These are phyloP conservation scores for Camptogramma bilineatum DNA, from an alignment of 2,888 invertebrate species.

Conservation along the genomic window DNA sequence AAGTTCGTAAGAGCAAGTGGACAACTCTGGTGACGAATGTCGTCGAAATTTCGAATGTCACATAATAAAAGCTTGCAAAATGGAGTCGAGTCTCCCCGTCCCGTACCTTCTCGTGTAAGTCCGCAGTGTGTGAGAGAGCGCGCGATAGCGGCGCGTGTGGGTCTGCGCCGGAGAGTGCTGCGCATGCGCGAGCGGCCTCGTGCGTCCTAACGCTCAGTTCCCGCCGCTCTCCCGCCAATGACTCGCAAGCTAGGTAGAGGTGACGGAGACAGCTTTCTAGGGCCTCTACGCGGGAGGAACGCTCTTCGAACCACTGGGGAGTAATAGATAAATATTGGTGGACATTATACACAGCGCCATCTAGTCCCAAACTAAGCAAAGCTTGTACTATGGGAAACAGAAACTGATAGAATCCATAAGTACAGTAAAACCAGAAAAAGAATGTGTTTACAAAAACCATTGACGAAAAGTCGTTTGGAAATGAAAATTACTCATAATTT, in stretches of 20 bases:
- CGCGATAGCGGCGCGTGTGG: constrained; percentile 96
- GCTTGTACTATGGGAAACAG: no score
- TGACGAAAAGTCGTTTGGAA: no score
- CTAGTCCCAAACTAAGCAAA: no score
- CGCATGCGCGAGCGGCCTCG: constrained; percentile 94
- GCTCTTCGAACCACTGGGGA: constrained; percentile 98
- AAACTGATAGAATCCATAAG: no score
- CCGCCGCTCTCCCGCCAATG: constrained; percentile 93
- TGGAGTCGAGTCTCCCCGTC: constrained; percentile 90
- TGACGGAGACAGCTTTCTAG: constrained; percentile 95
- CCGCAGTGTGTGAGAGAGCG: constrained; percentile 89
- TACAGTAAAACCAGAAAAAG: no score
- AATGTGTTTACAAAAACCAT: no score
- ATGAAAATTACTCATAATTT: no score
- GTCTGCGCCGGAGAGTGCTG: constrained; percentile 94
- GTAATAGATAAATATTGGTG: neutral
- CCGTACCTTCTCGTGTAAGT: constrained; percentile 64
- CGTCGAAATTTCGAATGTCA: no score
- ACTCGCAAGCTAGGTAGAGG: constrained; percentile 94
- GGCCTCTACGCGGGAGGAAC: constrained; percentile 95
- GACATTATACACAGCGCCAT: no score
- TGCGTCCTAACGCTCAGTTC: constrained; percentile 93
- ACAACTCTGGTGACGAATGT: no score
- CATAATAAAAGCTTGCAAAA: no score
- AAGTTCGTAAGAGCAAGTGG: no score